These are phyloP conservation scores for Apamea epomidion DNA, from an alignment of 2,888 invertebrate genomes.

Conservation along the genomic window DNA sequence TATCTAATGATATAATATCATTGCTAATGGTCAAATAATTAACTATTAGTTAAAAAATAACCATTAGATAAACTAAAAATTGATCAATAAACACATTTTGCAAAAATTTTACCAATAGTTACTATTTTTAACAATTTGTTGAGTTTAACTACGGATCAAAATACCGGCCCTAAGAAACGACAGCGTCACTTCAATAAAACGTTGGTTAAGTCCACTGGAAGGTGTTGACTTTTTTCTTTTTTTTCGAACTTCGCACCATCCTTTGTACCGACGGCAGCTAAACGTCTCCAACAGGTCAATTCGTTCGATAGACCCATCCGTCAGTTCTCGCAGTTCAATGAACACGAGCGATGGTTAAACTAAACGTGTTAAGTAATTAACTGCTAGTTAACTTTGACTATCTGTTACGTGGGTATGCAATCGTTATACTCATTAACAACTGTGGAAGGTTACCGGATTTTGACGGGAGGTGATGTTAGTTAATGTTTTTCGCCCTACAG, in stretches of 20 bases:
- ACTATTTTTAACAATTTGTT: no score
- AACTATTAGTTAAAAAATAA: no score
- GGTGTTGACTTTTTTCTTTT: background rate
- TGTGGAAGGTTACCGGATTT: slow-evolving; percentile 50
- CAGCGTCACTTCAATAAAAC: background rate
- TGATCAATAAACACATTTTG: no score
- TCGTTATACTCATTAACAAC: slow-evolving; percentile 48
- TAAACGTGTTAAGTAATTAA: slow-evolving; percentile 77
- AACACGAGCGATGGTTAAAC: slow-evolving; percentile 71
- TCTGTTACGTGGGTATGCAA: slow-evolving; percentile 66
- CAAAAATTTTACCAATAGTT: no score
- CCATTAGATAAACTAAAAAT: no score
- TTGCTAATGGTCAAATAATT: no score
- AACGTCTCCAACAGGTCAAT: slow-evolving; percentile 63
- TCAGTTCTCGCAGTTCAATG: slow-evolving; percentile 75
- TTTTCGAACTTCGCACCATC: background rate
- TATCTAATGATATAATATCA: no score
- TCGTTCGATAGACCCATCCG: slow-evolving; percentile 66
- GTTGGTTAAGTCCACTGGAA: background rate
- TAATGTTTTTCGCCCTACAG: no score
- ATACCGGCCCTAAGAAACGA: background rate
- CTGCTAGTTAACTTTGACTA: slow-evolving; percentile 58
- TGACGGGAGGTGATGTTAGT: slow-evolving; percentile 11
- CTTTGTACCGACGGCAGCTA: slow-evolving; percentile 16
- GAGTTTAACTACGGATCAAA: no score